Conservation (phyloP, 2,113 vertebrate species). For the Isichthys henryi region DNA sequence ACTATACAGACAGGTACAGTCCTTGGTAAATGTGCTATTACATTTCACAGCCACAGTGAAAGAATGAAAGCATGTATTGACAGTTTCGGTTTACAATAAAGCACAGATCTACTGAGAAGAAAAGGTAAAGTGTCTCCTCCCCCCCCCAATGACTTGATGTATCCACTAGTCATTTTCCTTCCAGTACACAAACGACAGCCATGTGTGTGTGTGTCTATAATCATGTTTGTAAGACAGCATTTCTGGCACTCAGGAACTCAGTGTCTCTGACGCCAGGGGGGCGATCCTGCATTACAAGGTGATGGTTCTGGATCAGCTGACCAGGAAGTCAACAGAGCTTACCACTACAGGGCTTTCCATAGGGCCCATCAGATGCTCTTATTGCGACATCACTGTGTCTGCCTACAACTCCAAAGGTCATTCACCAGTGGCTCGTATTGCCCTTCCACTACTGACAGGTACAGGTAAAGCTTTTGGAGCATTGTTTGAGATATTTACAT, state of each 20-base stretch:
- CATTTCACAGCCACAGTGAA: conserved; percentile 22
- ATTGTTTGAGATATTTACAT: not conserved
- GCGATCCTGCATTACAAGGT: conserved; percentile 45
- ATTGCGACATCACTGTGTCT: conserved; percentile 47
- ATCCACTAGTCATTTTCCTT: not conserved
- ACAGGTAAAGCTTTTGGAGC: not conserved
- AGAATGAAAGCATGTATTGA: conserved; percentile 45
- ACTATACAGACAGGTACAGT: not conserved
- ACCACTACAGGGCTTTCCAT: not conserved
- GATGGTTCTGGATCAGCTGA: conserved; percentile 11
- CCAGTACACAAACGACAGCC: not conserved
- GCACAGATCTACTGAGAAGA: conserved; percentile 40
- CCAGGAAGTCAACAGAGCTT: not conserved
- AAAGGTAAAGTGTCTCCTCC: not conserved
- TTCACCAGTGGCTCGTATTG: conserved; percentile 49
- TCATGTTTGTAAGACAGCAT: not conserved
- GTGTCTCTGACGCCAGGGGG: conserved; percentile 44
- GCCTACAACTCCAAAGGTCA: conserved; percentile 55
- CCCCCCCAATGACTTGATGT: not conserved
- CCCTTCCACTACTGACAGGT: conserved; percentile 38
- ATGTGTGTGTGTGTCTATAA: too few relatives aligned
- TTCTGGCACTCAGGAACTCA: conserved; percentile 37
- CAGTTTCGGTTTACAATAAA: conserved; percentile 63
- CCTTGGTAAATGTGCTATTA: conserved; percentile 19
- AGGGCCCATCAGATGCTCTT: conserved; percentile 25